These are phyloP conservation scores for Crotalus helleri DNA, from an alignment of 2,113 vertebrate species.

Conservation along the genomic window DNA sequence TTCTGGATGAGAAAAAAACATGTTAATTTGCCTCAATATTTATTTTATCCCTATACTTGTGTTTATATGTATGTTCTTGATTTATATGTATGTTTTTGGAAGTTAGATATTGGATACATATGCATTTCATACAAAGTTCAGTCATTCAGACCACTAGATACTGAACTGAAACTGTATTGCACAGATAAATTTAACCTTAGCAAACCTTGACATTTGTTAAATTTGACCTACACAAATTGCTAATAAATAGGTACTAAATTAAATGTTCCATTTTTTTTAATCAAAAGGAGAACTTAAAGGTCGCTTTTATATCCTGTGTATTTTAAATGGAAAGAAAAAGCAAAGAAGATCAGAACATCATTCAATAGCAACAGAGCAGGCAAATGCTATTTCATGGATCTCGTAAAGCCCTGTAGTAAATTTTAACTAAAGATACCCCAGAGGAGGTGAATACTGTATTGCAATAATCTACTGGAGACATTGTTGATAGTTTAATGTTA, in stretches of 20 bases:
- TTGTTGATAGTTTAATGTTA: constrained; percentile 54
- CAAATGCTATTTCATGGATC: constrained; percentile 23
- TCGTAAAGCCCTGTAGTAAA: constrained; percentile 35
- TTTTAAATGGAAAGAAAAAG: constrained; percentile 15
- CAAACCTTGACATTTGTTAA: not conserved
- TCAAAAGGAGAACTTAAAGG: not conserved
- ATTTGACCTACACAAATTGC: not conserved
- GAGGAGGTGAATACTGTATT: constrained; percentile 54
- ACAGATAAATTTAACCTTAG: constrained; percentile 15
- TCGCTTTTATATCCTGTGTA: not conserved
- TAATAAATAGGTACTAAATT: not conserved
- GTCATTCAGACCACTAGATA: not conserved
- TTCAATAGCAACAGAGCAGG: constrained; percentile 18
- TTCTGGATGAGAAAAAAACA: constrained; percentile 6
- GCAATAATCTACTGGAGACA: constrained; percentile 48
- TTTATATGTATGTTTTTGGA: rapidly evolving
- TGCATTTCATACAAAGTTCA: not conserved
- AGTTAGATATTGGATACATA: not conserved
- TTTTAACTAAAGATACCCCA: constrained; percentile 50
- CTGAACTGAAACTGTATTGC: not conserved
- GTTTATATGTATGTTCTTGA: not conserved
- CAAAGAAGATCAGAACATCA: not conserved
- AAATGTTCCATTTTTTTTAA: not conserved
- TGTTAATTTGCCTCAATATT: constrained; percentile 5
- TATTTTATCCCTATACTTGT: not conserved